These are phyloP conservation scores for Syngnathus rostellatus DNA, from an alignment of 2,797 vertebrate species.

Conservation along the genomic window DNA sequence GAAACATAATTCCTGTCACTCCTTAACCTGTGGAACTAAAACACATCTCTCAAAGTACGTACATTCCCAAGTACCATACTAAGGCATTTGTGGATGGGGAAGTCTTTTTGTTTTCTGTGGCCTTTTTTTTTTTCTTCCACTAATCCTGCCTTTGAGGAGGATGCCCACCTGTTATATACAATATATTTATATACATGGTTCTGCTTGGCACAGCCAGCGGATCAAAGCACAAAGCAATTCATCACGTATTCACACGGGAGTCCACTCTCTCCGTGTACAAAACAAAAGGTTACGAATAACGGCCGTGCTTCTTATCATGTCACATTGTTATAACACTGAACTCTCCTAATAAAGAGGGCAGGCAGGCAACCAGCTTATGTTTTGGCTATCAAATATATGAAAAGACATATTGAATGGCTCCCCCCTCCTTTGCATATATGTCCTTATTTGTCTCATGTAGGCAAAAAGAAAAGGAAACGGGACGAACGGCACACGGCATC, in stretches of 20 bases:
- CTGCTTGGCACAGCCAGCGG: slow-evolving; percentile 26
- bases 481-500: slow-evolving; percentile 20
- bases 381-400: slow-evolving; percentile 5
- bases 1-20: slow-evolving; percentile 57
- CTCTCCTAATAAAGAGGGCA: not conserved
- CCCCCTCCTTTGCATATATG: slow-evolving; percentile 1
- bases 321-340: not conserved
- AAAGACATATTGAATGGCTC: slow-evolving; percentile 19
- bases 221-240: slow-evolving; percentile 19
- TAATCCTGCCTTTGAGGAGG: slow-evolving; percentile 16
- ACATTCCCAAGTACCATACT: slow-evolving; percentile 55
- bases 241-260: slow-evolving; percentile 8
- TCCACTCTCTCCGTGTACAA: not conserved
- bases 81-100: slow-evolving; percentile 41
- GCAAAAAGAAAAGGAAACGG: slow-evolving; percentile 12
- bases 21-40: slow-evolving; percentile 62
- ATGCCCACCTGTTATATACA: slow-evolving; percentile 10
- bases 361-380: slow-evolving; percentile 9
- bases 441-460: slow-evolving; percentile 1
- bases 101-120: slow-evolving; percentile 13
- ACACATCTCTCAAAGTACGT: slow-evolving; percentile 31
- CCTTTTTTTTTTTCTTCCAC: slow-evolving; percentile 27
- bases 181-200: slow-evolving; percentile 10
- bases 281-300: not conserved
- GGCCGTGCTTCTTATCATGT: not conserved